Evolutionary conservation across 2,797 vertebrate species (phyloP).

Genomic region (Enteromius paludinosus): DNA sequence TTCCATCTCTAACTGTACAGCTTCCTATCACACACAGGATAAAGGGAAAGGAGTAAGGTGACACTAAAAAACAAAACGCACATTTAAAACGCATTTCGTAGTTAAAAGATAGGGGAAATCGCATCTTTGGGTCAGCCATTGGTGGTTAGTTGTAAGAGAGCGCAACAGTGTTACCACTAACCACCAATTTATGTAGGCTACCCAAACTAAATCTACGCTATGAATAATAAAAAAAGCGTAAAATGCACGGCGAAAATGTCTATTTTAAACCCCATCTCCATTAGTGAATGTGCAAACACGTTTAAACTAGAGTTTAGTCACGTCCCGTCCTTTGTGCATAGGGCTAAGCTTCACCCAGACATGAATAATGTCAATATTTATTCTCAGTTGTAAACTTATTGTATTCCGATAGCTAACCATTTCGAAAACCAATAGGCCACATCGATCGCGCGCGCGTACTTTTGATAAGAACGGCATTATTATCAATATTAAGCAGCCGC

Average conservation of each 20-base stretch:
- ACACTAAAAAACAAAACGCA: neutral
- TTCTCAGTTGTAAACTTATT: conserved; percentile 52
- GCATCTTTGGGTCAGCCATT: neutral
- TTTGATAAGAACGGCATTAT: conserved; percentile 62
- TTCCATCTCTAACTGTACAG: neutral
- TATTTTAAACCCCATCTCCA: neutral
- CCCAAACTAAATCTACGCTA: neutral
- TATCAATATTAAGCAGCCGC: conserved; percentile 40
- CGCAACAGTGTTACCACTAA: conserved; percentile 27
- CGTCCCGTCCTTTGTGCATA: conserved; percentile 28
- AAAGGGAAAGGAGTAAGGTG: neutral
- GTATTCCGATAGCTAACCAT: conserved; percentile 45
- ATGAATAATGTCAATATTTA: conserved; percentile 59
- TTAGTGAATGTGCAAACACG: conserved; percentile 28
- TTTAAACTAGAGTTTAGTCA: conserved; percentile 32
- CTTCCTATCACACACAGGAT: neutral
- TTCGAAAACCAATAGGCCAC: conserved; percentile 62
- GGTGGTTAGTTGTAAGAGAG: neutral
- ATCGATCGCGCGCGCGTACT: conserved; percentile 59
- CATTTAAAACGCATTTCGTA: neutral
- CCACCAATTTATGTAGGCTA: neutral
- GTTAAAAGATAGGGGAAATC: too few relatives aligned
- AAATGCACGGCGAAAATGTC: neutral
- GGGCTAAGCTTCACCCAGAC: conserved; percentile 38
- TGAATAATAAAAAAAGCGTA: neutral